Base-by-base conservation (phyloP, 2,113 vertebrate species). In the Hystrix cristata region DNA sequence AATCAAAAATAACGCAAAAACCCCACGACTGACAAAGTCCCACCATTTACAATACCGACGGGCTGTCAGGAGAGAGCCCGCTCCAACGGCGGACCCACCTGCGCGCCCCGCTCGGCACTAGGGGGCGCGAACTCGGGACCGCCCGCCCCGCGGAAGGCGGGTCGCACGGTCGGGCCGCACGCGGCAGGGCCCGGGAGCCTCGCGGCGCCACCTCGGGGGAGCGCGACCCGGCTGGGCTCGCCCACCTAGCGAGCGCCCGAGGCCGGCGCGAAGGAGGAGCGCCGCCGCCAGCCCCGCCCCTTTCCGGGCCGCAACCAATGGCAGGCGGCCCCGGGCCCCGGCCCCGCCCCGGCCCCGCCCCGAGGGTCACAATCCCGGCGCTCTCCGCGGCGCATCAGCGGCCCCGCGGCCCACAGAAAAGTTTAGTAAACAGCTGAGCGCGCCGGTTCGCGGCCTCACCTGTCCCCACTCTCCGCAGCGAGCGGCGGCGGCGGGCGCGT, bases 361-460 rank as follows among this genome's bases (percentile, higher is more conserved):
- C 18, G 62, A 86, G 43, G 62, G 96, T 97, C 96, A 84, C 25
- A 97, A 93, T 95, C 91, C 53, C 1, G 2, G 85, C 79, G 62
- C 27, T 46, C 11, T 29, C 85, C 23, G 80, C 95, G 83, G 62
- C 97, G 97, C 98, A 98, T 98, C 98, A 98, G 95, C 97, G 91
- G 95, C 96, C 93, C 97, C 97, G 97, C 97, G 96, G 96, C 91
- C 96, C 93, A 96, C 97, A 95, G 96, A 98, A 98, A 99, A 98
- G 98, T 98, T 98, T 98, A 97, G 97, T 82, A 96, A 97, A 98
- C 97, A 98, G 98, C 96, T 87, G 98, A 96, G 90, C 86, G 78
- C 96, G 84, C 27, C 96, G 88, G 46, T 94, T 96, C 76, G 95
- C 93, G 65, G 97, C 97, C 81, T 96, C 96, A 95, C 95, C 97